Conservation (phyloP, 2,113 vertebrate species). For the Rostratula benghalensis region DNA sequence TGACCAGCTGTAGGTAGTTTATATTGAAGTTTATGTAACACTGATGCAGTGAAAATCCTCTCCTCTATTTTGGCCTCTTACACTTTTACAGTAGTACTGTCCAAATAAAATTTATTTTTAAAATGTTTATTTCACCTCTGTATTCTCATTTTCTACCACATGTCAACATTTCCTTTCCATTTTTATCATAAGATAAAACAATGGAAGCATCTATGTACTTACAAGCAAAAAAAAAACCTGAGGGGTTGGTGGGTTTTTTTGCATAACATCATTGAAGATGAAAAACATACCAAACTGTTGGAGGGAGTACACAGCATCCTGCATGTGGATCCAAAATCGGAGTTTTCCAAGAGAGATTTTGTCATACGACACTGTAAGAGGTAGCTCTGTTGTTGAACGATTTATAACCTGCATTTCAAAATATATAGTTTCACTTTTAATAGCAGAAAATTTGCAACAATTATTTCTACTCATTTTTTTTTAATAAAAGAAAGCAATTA, state of each 20-base stretch:
- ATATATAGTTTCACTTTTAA: not conserved
- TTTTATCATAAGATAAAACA: not conserved
- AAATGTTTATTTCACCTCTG: not conserved
- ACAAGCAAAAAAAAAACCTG: not conserved
- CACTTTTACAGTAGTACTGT: not conserved
- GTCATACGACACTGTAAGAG: slow-evolving; percentile 92
- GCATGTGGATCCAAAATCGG: slow-evolving; percentile 98
- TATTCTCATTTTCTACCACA: not conserved
- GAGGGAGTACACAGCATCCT: slow-evolving; percentile 93
- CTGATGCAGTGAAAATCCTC: not conserved
- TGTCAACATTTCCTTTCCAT: not conserved
- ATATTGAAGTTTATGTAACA: not conserved
- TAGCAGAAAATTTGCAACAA: not conserved
- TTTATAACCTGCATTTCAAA: slow-evolving; percentile 87
- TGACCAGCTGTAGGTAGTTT: not conserved
- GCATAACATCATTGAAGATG: not conserved
- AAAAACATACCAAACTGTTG: slow-evolving; percentile 89
- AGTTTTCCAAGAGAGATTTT: slow-evolving; percentile 94
- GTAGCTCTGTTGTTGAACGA: slow-evolving; percentile 85
- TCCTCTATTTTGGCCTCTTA: not conserved
- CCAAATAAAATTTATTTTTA: not conserved
- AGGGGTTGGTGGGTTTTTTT: not conserved
- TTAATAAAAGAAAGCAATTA: not conserved
- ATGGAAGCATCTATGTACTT: not conserved
- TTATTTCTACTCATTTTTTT: not conserved